Evolutionary conservation across 2,797 vertebrate genomes (phyloP).

Genomic region (Leptoclinus maculatus): DNA sequence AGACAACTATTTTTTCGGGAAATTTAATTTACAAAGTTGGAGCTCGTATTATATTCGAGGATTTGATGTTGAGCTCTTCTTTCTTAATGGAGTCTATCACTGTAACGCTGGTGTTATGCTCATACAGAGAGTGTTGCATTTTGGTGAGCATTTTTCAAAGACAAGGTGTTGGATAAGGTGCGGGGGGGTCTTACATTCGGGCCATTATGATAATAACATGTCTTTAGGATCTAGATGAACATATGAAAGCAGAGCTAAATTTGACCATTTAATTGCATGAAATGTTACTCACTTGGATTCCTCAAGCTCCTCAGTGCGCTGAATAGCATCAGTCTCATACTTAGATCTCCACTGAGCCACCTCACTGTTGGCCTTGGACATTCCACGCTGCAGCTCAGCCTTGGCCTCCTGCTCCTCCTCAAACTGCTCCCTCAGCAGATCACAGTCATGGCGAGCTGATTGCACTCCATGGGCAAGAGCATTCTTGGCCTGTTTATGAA

Average conservation of each 20-base stretch:
- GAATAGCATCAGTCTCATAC: conserved; percentile 89
- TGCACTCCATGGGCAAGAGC: conserved; percentile 89
- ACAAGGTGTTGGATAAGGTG: too few species aligned
- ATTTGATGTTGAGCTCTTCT: too few species aligned
- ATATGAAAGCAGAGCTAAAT: neutral
- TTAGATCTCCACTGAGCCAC: conserved; percentile 91
- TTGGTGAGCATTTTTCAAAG: too few species aligned
- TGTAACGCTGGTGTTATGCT: too few species aligned
- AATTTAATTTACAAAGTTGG: too few species aligned
- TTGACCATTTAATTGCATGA: neutral
- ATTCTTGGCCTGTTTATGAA: conserved; percentile 85
- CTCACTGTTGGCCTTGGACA: conserved; percentile 91
- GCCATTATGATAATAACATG: too few species aligned
- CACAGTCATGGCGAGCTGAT: conserved; percentile 88
- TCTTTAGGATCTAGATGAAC: too few species aligned
- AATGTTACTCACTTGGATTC: conserved; percentile 66
- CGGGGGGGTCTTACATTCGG: too few species aligned
- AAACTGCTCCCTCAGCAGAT: conserved; percentile 89
- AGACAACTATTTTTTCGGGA: too few species aligned
- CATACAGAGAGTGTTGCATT: too few species aligned
- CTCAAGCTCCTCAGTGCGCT: conserved; percentile 76
- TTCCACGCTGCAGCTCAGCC: conserved; percentile 86
- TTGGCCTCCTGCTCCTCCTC: conserved; percentile 90
- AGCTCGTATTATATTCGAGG: too few species aligned
- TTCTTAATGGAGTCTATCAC: too few species aligned